Base-by-base conservation (phyloP, 2,888 invertebrate species). In the Machimus atricapillus region DNA sequence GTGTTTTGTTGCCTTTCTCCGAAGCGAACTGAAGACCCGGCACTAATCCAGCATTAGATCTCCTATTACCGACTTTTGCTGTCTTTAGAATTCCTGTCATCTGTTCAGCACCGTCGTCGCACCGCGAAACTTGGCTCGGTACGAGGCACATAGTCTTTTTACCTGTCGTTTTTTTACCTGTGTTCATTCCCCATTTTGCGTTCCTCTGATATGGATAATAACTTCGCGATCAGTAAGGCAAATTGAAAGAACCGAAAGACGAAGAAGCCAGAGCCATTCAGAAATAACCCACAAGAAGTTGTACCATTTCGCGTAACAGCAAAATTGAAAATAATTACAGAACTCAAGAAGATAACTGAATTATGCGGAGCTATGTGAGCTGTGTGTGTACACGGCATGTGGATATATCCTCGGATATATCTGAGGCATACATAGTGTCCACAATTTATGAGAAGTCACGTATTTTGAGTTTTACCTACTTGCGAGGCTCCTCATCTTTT, bases 371-470 rank as follows among this genome's bases (percentile, higher is more conserved):
- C 74, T 74, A 46, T 86, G 77, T 86, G 52, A 78, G 76, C 74
- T 74, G 74, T 86, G 77, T 86, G 76, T 86, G 77, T 78, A 66
- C 31, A 37, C 34, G 86, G 19, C 5, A 52, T 78, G 46, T 56
- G 85, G n/a, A 85, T 85, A 74, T 74, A 85, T 85, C 83, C 66
- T 14, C n/a, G 85, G 43, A 85, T 73, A 85, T 74, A 85, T 74
- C 81, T 81, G n/a, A 73, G 31, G 78, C 82, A 37, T 82, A 82
- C 82, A 43, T 58, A 78, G 77, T 78, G 78, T 86, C 77, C 78
- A 78, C 86, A 88, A 88, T 87, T 88, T 88, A 88, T 88, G 81
- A 87, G 85, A 87, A 87, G 88, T 88, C 87, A 87, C 87, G 88
- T 87, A 87, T 87, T 88, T 81, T 46, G 74, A 87, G 88, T 86